Evolutionary conservation across 2,888 invertebrate genomes (phyloP), one percentile per base, ranked within the genome.

Genomic region (Formica aserva): DNA sequence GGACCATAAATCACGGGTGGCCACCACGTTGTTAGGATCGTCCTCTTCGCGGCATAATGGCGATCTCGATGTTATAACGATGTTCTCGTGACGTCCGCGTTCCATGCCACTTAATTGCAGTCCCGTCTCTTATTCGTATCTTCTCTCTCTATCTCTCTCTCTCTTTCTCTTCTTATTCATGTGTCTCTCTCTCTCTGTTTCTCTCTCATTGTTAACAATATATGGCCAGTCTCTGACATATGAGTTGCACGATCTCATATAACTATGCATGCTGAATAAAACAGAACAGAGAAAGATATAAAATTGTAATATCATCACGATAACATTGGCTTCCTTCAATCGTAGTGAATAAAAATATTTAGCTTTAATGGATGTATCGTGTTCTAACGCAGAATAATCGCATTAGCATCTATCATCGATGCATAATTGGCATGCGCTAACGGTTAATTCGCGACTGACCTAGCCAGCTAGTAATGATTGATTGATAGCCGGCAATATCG

Each of bases 21-120:
- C 86, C 89, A 90, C 48, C n/a, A n/a, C 86, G 88, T 91, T 91
- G 91, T 91, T 92, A 92, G 89, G 89, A 88, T 90, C 90, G 89
- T 91, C 91, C 88, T 85, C 85, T 88, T 87, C 87, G 87, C 62
- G 85, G 86, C 88, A 91, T 92, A 92, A 92, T 91, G 91, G 89
- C 88, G 90, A 90, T 91, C 90, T 88, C 87, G 85, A 84, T 75
- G 83, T 78, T 86, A 86, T 90, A 91, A 91, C 90, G 91, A 91
- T 91, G 90, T 91, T 89, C 90, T 90, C 77, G 83, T 87, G 82
- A 55, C 84, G 65, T 77, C 77, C 84, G n/a, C 83, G 67, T 71
- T 63, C 83, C 71, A 41, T 69, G 67, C 65, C 72, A 86, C 87
- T 88, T 91, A 91, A 91, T 90, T 91, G 90, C 88, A 88, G 67